Conservation (phyloP, 2,113 vertebrate species). For the Calcarius ornatus region DNA sequence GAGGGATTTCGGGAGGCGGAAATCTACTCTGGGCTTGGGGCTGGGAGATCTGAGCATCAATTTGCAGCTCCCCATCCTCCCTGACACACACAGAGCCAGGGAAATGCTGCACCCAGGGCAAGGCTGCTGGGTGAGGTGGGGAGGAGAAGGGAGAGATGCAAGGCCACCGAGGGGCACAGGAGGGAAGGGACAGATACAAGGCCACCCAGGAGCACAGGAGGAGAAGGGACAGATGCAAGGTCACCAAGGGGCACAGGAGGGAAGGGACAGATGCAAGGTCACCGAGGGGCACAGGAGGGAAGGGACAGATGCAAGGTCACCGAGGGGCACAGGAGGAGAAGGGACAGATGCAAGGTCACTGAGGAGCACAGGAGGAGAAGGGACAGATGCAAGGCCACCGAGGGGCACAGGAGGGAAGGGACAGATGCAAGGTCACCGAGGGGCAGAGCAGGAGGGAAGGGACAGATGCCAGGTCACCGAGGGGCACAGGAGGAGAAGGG, state of each 20-base stretch:
- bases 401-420: neutral
- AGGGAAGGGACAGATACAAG: neutral
- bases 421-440: neutral
- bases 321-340: neutral
- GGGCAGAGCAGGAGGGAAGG: neutral
- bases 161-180: neutral
- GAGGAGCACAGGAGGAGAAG: neutral
- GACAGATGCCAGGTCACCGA: neutral
- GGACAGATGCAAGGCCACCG: neutral
- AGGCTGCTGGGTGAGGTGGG: neutral
- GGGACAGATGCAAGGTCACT: neutral
- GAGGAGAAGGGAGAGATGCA: neutral
- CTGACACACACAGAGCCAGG: fast-evolving
- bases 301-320: conserved; percentile 14
- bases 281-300: neutral
- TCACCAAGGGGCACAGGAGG: neutral
- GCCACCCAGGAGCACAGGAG: neutral
- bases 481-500: neutral
- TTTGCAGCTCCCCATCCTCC: neutral
- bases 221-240: neutral
- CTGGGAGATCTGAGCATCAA: neutral
- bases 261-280: conserved; percentile 13
- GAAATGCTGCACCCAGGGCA: neutral
- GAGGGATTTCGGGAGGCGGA: neutral
- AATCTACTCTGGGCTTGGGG: fast-evolving